Percentiles rank a stretch among this genome's conserved stretches.
phyloP scores from a whole-genome alignment of 2,797 vertebrate genomes.

The Onychomys leucogaster region DNA sequence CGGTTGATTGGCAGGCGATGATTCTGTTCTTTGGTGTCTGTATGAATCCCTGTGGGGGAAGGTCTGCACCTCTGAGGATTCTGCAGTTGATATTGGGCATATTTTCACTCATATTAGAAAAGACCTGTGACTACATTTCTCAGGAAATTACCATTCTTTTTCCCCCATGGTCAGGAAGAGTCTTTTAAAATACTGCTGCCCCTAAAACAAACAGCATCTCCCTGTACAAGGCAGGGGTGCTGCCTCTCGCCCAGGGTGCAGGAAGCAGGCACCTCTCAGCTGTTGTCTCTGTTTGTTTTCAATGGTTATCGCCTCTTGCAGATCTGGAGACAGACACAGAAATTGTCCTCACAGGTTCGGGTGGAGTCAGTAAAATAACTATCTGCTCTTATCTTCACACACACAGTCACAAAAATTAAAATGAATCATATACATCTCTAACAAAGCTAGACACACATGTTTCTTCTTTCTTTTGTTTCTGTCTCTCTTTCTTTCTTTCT shows the following conservation, averaged over 20 bases:
- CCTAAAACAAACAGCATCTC: conserved; percentile 54
- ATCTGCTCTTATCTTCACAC: not conserved
- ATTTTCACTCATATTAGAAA: conserved; percentile 68
- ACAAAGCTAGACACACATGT: not conserved
- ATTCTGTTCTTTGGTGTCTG: not conserved
- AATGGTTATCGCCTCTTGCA: conserved; percentile 53
- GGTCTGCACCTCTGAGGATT: conserved; percentile 67
- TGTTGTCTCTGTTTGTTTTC: conserved; percentile 67
- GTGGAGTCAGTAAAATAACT: not conserved
- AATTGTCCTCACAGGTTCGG: not conserved
- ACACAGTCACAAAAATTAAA: not conserved
- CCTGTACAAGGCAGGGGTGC: conserved; percentile 1
- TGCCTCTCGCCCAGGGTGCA: conserved; percentile 16
- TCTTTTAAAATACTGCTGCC: conserved; percentile 73
- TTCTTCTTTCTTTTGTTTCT: conserved; percentile 8
- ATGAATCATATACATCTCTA: not conserved
- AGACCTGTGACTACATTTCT: conserved; percentile 66
- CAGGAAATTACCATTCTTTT: conserved; percentile 74
- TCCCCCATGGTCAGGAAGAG: conserved; percentile 75
- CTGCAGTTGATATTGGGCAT: conserved; percentile 40
- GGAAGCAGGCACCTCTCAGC: conserved; percentile 55
- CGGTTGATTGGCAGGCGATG: conserved; percentile 2
- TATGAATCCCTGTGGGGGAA: not conserved
- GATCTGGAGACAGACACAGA: conserved; percentile 32
- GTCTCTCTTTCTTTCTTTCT: too few species aligned